phyloP scores from a whole-genome alignment of 2,888 invertebrate genomes.

The Rugalucina vietnamica region DNA sequence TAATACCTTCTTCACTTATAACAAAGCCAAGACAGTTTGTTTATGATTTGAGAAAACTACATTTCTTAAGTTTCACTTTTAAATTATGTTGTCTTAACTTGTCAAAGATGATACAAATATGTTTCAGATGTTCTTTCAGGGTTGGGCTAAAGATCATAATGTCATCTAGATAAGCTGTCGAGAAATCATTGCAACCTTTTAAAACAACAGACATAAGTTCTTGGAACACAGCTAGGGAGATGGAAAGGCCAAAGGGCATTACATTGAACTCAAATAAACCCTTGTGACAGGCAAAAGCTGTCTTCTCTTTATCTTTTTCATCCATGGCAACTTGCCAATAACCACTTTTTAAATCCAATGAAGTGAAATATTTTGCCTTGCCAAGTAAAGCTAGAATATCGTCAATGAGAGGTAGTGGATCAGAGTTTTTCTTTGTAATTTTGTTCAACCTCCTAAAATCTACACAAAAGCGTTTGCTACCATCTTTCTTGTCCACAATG shows the following conservation, averaged over 20 bases:
- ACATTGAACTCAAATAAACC: no score
- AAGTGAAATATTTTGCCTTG: slow-evolving; percentile 38
- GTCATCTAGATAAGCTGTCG: slow-evolving; percentile 54
- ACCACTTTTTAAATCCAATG: no score
- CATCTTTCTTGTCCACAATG: slow-evolving; percentile 19
- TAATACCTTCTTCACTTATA: slow-evolving; percentile 37
- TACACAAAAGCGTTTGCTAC: slow-evolving; percentile 26
- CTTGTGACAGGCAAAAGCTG: slow-evolving; percentile 43
- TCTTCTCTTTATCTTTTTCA: slow-evolving; percentile 49
- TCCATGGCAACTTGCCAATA: slow-evolving; percentile 55
- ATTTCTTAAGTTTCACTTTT: slow-evolving; percentile 49
- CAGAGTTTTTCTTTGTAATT: slow-evolving; percentile 22
- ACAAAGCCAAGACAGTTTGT: slow-evolving; percentile 42
- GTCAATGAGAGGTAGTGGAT: slow-evolving; percentile 35
- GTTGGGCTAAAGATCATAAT: slow-evolving; percentile 48
- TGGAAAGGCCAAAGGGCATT: no score
- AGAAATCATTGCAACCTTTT: slow-evolving; percentile 42
- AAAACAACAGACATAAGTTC: slow-evolving; percentile 43
- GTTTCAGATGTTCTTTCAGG: slow-evolving; percentile 49
- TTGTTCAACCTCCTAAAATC: no score
- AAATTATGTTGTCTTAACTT: slow-evolving; percentile 32
- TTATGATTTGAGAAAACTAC: slow-evolving; percentile 41
- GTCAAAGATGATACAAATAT: slow-evolving; percentile 42
- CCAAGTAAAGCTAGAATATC: slow-evolving; percentile 39
- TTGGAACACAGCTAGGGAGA: slow-evolving; percentile 40